These are phyloP conservation scores for Calyptommatus sinebrachiatus DNA, from an alignment of 2,113 vertebrate genomes.

Conservation along the genomic window DNA sequence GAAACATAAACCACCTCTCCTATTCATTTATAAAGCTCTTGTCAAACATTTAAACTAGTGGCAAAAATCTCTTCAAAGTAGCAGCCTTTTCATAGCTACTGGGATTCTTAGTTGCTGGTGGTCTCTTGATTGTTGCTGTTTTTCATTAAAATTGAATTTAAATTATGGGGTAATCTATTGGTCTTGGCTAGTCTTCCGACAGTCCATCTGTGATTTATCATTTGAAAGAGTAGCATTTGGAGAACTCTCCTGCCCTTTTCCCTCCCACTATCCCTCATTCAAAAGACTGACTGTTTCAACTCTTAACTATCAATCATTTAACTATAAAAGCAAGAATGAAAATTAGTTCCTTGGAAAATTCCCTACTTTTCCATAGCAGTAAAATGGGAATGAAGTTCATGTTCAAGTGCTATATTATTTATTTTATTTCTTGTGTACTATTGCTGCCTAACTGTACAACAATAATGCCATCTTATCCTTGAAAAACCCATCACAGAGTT, in stretches of 20 bases:
- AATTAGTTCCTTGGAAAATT: conserved; percentile 38
- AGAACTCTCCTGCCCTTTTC: conserved; percentile 55
- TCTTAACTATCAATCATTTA: conserved; percentile 64
- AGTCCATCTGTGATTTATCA: conserved; percentile 65
- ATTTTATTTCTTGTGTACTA: not conserved
- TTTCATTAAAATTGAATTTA: conserved; percentile 59
- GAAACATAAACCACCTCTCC: conserved; percentile 78
- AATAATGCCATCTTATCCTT: not conserved
- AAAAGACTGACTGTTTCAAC: conserved; percentile 59
- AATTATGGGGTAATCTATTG: conserved; percentile 60
- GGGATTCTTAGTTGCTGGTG: conserved; percentile 54
- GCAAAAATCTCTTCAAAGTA: conserved; percentile 64
- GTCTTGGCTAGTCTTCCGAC: conserved; percentile 58
- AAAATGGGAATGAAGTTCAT: conserved; percentile 47
- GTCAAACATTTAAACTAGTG: conserved; percentile 78
- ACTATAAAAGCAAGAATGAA: conserved; percentile 63
- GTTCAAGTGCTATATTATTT: conserved; percentile 26
- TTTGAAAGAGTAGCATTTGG: conserved; percentile 54
- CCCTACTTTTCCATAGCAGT: conserved; percentile 38
- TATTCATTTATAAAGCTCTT: conserved; percentile 75
- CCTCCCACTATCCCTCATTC: not conserved
- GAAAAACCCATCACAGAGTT: not conserved
- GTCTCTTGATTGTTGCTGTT: conserved; percentile 65
- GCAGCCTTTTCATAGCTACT: conserved; percentile 61
- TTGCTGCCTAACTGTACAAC: not conserved